Percentiles rank a stretch among this genome's conserved stretches.
These are phyloP conservation scores for Dryobates pubescens DNA, from an alignment of 2,797 vertebrate genomes.

Conservation along the genomic window DNA sequence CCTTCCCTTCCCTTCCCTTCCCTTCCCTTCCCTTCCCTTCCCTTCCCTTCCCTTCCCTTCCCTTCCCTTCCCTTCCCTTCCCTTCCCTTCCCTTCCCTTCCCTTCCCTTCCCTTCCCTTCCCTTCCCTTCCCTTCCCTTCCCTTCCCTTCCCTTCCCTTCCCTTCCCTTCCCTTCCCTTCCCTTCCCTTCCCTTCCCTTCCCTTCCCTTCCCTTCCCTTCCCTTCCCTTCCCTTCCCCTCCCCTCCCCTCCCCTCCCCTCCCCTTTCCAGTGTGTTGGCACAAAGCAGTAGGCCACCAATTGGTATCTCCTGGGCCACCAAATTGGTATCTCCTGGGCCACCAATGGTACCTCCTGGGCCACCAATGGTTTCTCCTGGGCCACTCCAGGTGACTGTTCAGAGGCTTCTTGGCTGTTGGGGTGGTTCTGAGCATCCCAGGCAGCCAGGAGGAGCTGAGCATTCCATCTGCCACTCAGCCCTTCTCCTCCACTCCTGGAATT, in stretches of 20 bases:
- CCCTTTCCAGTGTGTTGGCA: background rate
- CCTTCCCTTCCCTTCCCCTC: background rate
- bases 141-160: too few relatives aligned
- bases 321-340: too few relatives aligned
- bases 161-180: background rate
- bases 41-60: too few relatives aligned
- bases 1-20: background rate
- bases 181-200: too few relatives aligned
- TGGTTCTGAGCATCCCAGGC: background rate
- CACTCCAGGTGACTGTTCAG: background rate
- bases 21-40: background rate
- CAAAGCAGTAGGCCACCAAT: background rate
- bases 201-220: too few relatives aligned
- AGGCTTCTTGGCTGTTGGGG: fast-evolving
- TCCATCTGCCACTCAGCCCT: background rate
- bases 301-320: too few relatives aligned
- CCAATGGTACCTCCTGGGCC: too few relatives aligned
- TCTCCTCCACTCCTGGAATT: background rate
- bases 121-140: background rate
- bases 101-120: background rate
- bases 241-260: background rate
- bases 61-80: background rate
- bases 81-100: background rate
- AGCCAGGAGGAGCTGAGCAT: fast-evolving
- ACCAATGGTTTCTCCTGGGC: too few relatives aligned